Conservation (phyloP, 2,797 vertebrate genomes). For the Pipistrellus pipistrellus region DNA sequence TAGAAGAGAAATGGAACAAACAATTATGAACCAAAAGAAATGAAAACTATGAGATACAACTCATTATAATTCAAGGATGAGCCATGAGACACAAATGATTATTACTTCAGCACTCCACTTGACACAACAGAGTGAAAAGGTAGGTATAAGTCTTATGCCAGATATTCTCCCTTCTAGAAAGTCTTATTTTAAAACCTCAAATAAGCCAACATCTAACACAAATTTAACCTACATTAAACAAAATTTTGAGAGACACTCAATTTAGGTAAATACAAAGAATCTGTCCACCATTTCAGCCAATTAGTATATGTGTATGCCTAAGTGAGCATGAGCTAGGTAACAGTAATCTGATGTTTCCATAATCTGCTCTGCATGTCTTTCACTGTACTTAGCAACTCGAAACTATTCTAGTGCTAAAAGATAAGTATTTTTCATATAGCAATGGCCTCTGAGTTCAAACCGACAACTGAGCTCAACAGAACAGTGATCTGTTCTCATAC, state of each 20-base stretch:
- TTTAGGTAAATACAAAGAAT: neutral
- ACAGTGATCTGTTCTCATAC: neutral
- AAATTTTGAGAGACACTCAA: neutral
- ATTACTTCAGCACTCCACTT: neutral
- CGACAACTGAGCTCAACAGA: neutral
- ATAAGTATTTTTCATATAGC: neutral
- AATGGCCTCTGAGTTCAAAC: neutral
- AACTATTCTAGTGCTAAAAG: neutral
- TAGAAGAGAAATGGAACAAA: neutral
- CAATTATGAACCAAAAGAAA: neutral
- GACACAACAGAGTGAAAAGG: neutral
- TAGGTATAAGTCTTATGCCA: neutral
- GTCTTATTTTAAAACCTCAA: conserved; percentile 23
- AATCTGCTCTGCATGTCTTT: neutral
- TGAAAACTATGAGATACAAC: conserved; percentile 28
- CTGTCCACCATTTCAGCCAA: neutral
- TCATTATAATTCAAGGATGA: neutral
- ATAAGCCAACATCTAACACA: conserved; percentile 27
- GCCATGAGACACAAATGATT: neutral
- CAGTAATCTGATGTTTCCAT: neutral
- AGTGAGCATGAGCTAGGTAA: neutral
- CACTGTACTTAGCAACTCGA: no score
- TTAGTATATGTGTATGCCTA: neutral
- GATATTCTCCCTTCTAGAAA: conserved; percentile 26
- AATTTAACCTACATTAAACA: neutral